Evolutionary conservation across 2,797 vertebrate genomes (phyloP), one percentile per base, ranked within the genome.

Genomic region (Philypnodon macrostomus): DNA sequence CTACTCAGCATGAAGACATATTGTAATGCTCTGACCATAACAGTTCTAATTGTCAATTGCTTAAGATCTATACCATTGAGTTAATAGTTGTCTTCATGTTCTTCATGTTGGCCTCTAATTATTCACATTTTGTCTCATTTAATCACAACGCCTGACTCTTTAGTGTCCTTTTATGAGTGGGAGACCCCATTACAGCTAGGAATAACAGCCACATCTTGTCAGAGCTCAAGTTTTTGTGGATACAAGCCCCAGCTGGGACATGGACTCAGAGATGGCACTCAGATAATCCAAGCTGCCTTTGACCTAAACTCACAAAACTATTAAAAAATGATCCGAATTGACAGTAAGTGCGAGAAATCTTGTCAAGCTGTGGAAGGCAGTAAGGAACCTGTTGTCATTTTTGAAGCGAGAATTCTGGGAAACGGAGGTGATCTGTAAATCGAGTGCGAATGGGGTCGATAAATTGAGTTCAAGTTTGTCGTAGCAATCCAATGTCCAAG

Each of bases 321-420:
- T 40, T 41, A 30, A 21, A 33, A 11, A 18, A 4, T 53, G 46
- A 41, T 26, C 1, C 27, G 32, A 41, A 53, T 11, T 23, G 17
- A 35, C 32, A 10, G 26, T 47, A 58, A 51, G 47, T 52, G 41
- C 5, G 9, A 47, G 30, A 58, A 51, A 67, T 0, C 1, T 18
- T 52, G 12, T 26, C 39, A 33, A 21, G 53, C 47, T 58, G 29
- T 29, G 35, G 48, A 47, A 27, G 24, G 16, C 14, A 5, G 12
- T 23, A 14, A 13, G 21, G 13, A 26, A 14, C 17, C 12, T 29
- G n/a, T 12, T 44, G 30, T 40, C 5, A 27, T 11, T 54, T 13
- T 12, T 39, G 51, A 66, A 48, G 27, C 7, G 17, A 31, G 52
- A 45, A 48, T 63, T 67, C 62, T 67, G 41, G 57, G 53, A 67